Evolutionary conservation across 2,797 vertebrate species (phyloP).

Genomic region (Chiroxiphia lanceolata): DNA sequence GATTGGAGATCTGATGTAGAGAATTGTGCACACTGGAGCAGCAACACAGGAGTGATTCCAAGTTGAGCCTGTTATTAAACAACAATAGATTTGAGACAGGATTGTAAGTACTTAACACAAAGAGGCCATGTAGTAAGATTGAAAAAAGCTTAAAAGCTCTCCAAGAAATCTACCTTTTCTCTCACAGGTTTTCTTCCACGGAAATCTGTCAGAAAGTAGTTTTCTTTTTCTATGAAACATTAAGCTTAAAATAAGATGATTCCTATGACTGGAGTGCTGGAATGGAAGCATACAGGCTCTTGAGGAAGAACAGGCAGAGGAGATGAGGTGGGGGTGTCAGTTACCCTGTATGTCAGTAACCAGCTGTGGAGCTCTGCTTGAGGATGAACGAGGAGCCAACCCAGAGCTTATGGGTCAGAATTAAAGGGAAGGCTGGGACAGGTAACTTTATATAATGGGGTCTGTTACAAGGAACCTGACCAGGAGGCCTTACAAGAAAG

Average conservation of each 20-base stretch:
- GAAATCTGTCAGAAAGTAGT: neutral
- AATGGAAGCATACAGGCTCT: neutral
- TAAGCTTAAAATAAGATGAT: neutral
- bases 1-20: neutral
- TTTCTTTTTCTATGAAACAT: neutral
- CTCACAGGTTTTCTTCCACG: accelerated
- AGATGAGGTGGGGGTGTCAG: neutral
- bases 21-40: neutral
- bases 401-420: neutral
- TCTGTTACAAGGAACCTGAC: neutral
- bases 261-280: neutral
- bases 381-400: accelerated
- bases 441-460: neutral
- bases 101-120: neutral
- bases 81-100: neutral
- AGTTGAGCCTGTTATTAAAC: neutral
- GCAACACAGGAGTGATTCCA: neutral
- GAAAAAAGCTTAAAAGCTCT: neutral
- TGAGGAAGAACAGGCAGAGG: neutral
- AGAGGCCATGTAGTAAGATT: neutral
- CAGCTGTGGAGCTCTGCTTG: neutral
- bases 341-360: neutral
- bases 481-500: neutral
- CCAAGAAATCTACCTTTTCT: neutral
- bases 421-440: neutral